phyloP scores from a whole-genome alignment of 1,140 invertebrate genomes.

The Ectropis grisescens region DNA sequence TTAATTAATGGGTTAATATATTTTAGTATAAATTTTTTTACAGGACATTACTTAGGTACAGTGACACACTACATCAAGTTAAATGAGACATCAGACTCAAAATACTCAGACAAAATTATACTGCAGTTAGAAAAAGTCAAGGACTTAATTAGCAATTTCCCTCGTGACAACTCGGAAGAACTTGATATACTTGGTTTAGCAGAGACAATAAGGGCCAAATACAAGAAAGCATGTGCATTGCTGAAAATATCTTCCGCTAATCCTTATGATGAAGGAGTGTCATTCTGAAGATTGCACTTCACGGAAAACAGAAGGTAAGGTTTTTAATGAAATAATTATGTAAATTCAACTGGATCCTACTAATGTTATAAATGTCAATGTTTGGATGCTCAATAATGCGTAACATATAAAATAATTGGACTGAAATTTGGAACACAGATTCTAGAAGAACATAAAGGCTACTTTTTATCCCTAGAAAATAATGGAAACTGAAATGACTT shows the following conservation, averaged over 20 bases:
- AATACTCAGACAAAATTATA: conserved; percentile 66
- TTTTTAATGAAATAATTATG: too few relatives aligned
- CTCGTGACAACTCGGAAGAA: conserved; percentile 73
- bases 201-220: conserved; percentile 76
- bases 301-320: too few relatives aligned
- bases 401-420: too few relatives aligned
- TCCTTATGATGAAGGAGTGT: conserved; percentile 61
- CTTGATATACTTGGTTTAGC: conserved; percentile 74
- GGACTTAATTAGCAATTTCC: conserved; percentile 75
- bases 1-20: too few relatives aligned
- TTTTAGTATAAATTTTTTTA: too few relatives aligned
- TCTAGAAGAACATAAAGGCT: too few relatives aligned
- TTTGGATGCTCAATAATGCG: too few relatives aligned
- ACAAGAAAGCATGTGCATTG: conserved; percentile 76
- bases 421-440: too few relatives aligned
- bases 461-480: too few relatives aligned
- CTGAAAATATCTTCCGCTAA: conserved; percentile 71
- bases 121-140: conserved; percentile 71
- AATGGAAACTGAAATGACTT: too few relatives aligned
- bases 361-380: too few relatives aligned
- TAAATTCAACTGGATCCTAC: too few relatives aligned
- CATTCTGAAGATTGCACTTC: conserved; percentile 39
- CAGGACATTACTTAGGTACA: conserved; percentile 71
- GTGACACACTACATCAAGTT: conserved; percentile 44
- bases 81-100: conserved; percentile 21